phyloP scores from a whole-genome alignment of 2,888 invertebrate species.

The Pristionchus arcanus region DNA sequence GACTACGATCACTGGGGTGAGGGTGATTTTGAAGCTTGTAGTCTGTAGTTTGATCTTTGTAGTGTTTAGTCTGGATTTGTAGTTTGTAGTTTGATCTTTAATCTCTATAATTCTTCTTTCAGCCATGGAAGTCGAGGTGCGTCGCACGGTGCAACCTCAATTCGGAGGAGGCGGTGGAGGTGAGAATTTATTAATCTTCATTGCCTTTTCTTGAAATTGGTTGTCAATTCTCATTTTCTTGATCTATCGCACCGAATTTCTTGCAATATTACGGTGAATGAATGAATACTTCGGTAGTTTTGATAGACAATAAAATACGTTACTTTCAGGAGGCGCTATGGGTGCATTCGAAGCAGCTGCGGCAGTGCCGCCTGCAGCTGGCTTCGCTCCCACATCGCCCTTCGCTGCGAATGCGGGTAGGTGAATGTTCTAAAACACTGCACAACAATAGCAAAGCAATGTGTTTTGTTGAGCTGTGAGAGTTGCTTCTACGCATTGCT shows the following conservation, averaged over 20 bases:
- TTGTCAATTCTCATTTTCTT: too few relatives aligned
- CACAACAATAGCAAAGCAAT: too few relatives aligned
- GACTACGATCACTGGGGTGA: conserved; percentile 53
- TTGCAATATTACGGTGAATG: too few relatives aligned
- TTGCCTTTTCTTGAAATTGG: too few relatives aligned
- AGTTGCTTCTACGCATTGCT: too few relatives aligned
- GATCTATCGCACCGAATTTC: too few relatives aligned
- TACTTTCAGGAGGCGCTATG: background rate
- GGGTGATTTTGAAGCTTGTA: background rate
- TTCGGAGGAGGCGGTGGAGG: background rate
- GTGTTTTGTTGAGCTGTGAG: too few relatives aligned
- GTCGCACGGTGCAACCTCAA: background rate
- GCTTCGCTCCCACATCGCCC: background rate
- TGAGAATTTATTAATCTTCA: background rate
- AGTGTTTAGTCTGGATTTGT: background rate
- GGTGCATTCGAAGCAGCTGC: background rate
- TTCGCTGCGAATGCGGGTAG: conserved; percentile 3
- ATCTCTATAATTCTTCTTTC: conserved; percentile 6
- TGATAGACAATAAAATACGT: too few relatives aligned
- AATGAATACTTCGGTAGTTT: too few relatives aligned
- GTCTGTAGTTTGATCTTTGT: background rate
- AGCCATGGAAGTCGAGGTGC: conserved; percentile 55
- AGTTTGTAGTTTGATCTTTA: background rate
- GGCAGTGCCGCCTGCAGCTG: background rate
- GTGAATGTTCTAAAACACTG: too few relatives aligned